Conservation (phyloP, 2,797 vertebrate species). For the Trachurus trachurus region DNA sequence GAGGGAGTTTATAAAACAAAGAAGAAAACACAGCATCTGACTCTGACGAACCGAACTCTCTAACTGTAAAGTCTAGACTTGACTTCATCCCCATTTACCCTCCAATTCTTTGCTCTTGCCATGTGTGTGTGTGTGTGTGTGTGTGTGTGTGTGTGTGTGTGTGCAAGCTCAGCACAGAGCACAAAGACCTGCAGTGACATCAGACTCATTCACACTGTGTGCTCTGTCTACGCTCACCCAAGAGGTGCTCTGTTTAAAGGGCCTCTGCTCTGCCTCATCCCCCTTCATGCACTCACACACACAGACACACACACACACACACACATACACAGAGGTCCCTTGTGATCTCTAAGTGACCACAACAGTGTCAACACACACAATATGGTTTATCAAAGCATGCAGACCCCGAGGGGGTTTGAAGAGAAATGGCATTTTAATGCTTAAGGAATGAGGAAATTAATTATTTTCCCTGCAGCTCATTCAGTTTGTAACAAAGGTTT, state of each 20-base stretch:
- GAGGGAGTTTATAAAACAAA: conserved; percentile 54
- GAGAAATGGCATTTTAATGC: conserved; percentile 17
- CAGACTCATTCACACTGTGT: conserved; percentile 79
- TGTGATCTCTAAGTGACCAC: conserved; percentile 56
- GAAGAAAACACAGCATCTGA: conserved; percentile 30
- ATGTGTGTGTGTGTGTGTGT: conserved; percentile 40
- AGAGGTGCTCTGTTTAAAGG: conserved; percentile 75
- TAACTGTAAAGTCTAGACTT: conserved; percentile 44
- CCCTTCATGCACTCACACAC: conserved; percentile 43
- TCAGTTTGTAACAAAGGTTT: background rate
- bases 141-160: conserved; percentile 30
- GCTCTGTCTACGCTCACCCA: conserved; percentile 70
- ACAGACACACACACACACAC: conserved; percentile 20
- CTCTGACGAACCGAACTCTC: background rate
- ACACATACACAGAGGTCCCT: conserved; percentile 27
- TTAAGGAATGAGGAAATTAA: background rate
- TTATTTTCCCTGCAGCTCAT: conserved; percentile 9
- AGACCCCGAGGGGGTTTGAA: background rate
- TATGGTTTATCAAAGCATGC: conserved; percentile 30
- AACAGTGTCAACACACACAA: conserved; percentile 53
- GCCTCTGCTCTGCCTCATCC: conserved; percentile 34
- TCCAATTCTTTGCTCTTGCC: conserved; percentile 34
- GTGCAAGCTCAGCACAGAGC: conserved; percentile 74
- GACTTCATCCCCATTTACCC: conserved; percentile 35
- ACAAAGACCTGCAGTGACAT: conserved; percentile 82